Evolutionary conservation across 2,888 invertebrate genomes (phyloP), one percentile per base, ranked within the genome.

Genomic region (Lepeophtheirus nordmannii): DNA sequence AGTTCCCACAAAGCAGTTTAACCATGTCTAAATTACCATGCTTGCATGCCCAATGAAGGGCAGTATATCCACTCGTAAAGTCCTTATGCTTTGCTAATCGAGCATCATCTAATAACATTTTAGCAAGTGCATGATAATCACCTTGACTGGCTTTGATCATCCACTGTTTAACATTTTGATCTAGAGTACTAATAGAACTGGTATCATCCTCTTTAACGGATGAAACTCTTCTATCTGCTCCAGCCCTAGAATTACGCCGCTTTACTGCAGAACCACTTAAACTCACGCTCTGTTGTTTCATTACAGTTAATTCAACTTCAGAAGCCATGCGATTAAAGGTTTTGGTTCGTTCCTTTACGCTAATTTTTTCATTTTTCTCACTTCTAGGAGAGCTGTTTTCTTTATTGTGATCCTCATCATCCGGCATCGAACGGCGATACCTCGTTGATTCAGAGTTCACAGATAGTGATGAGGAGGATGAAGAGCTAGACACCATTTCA

Each of bases 11-110:
- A 71, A 94, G 82, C 69, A 92, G 80, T 78, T 94, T 94, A 67
- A 93, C 85, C 70, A 93, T 83, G 74, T 93, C 87, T 74, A 85
- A 83, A 74, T 91, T 87, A 2, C 93, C 93, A 72, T 90, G 88
- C 77, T 94, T 94, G 69, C 92, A 90, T 68, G 89, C 94, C 93
- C 93, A 94, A 76, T 96, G 94, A 72, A 96, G 80, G 64, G 92
- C 93, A 70, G 90, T 93, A 92, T 94, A 81, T 11, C 60, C 58
- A 40, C 37, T 17, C 11, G 46, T 39, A 38, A 64, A 64, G 23
- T 56, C 57, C 64, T 56, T 46, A 30, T 46, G 23, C 53, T 64
- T 64, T 23, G 64, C 87, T 69, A 94, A 81, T 70, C 85, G 83
- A 0, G 89, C 84, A 75, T 88, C 86, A 72, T 89, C 88, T 68